Conservation (phyloP, 2,113 vertebrate species). For the Ammospiza caudacuta region DNA sequence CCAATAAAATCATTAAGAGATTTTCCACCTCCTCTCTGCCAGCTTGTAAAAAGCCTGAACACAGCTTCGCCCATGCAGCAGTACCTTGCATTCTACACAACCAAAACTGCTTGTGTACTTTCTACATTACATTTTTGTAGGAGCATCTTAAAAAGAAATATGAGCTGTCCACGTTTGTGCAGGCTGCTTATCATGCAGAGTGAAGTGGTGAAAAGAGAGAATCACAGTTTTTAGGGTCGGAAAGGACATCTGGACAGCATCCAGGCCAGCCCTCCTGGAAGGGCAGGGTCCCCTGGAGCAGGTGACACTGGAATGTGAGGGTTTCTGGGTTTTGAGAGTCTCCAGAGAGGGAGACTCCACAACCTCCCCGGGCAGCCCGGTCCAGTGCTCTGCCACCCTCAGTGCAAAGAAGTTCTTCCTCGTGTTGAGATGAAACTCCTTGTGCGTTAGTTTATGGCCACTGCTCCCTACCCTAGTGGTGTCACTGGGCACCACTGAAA, state of each 20-base stretch:
- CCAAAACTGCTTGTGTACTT: accelerated
- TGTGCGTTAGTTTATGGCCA: neutral
- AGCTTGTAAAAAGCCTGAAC: neutral
- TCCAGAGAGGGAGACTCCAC: neutral
- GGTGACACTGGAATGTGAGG: neutral
- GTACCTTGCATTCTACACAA: too few relatives aligned
- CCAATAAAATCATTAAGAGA: neutral
- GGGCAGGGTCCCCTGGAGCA: neutral
- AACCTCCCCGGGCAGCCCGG: neutral
- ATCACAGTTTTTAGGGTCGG: too few relatives aligned
- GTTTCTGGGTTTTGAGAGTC: neutral
- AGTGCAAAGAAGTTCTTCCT: neutral
- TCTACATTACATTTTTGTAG: neutral
- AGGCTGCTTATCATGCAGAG: accelerated
- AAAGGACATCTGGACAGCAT: neutral
- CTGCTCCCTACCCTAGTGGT: neutral
- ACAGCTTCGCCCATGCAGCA: accelerated
- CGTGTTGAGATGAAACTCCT: neutral
- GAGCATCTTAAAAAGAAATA: accelerated
- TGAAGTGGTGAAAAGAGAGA: neutral
- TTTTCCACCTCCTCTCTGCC: neutral
- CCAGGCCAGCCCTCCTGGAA: neutral
- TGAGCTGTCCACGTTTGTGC: accelerated
- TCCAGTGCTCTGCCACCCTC: neutral
- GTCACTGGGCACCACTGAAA: neutral